A percentile compares a stretch with the other conserved stretches of the same genome.
Evolutionary conservation across 2,113 vertebrate species (phyloP).

Genomic region (Cephalopterus ornatus): DNA sequence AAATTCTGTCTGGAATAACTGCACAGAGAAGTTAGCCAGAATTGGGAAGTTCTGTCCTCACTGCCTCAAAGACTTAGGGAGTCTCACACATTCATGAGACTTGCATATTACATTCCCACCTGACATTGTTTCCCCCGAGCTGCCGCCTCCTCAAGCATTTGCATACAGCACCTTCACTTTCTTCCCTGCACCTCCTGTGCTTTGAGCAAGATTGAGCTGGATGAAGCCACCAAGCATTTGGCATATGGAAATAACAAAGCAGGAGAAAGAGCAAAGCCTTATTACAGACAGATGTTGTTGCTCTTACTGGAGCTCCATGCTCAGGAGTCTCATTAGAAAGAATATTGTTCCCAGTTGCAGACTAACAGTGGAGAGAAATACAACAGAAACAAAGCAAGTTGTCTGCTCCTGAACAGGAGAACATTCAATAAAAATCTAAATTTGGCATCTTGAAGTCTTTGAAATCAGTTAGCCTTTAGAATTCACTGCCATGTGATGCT

Average conservation of each 20-base stretch:
- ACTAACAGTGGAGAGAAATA: background rate
- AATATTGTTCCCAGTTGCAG: background rate
- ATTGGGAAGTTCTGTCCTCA: background rate
- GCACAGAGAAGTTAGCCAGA: background rate
- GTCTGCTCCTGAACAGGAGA: background rate
- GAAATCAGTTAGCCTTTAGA: background rate
- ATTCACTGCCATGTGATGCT: background rate
- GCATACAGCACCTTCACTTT: background rate
- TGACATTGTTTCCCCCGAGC: background rate
- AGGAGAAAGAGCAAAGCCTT: background rate
- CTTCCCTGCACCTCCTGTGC: background rate
- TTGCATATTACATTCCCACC: background rate
- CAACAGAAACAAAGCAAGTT: background rate
- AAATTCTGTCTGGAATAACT: background rate
- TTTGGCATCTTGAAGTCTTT: background rate
- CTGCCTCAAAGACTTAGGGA: background rate
- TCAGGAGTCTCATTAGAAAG: background rate
- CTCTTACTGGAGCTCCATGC: background rate
- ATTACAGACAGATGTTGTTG: background rate
- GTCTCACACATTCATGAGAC: background rate
- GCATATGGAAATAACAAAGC: background rate
- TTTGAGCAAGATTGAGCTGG: background rate
- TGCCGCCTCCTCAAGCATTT: background rate
- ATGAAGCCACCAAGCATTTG: background rate
- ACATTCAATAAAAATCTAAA: background rate